Evolutionary conservation across 2,113 vertebrate species (phyloP), one percentile per base, ranked within the genome.

Genomic region (Gopherus evgoodei): DNA sequence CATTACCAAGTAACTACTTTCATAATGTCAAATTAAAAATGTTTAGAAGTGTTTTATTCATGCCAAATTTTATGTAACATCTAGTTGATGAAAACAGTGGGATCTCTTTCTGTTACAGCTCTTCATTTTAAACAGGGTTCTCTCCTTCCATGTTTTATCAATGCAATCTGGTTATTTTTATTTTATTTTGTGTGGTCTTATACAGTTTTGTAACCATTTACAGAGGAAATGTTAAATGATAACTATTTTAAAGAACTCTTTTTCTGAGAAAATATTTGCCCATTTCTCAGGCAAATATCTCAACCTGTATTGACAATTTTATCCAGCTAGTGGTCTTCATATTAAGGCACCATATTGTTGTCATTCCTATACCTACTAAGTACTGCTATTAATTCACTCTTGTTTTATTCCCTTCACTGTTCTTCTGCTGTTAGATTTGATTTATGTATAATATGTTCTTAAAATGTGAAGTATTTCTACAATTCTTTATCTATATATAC

Each of bases 161-260:
- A 49, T 90, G 76, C 47, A 81, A 2, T 24, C 93, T 91, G 88
- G 96, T 78, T 83, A n/a, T 69, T 44, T 59, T 21, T 78, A 47
- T 83, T 83, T 78, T 44, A 93, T 96, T 80, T 52, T 83, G 83
- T 83, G 57, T 81, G 94, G 96, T 95, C 95, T 95, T 27, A 87
- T 72, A 91, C 86, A 90, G 95, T 97, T 87, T 93, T 75, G 65
- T 94, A 91, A 90, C 92, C 92, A 91, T 87, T 82, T 95, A 80
- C 13, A n/a, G 86, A 93, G 85, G 76, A 65, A 79, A 50, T 96
- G 93, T 94, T 94, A 97, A 65, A 78, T 6, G 83, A 91, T 79
- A 82, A 96, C 88, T 97, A 97, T 96, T 96, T 97, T 97, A 95
- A 94, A 88, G 84, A 94, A 79, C 96, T 83, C 24, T 93, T 81